phyloP scores from a whole-genome alignment of 2,113 vertebrate species.

The Capreolus pygargus region DNA sequence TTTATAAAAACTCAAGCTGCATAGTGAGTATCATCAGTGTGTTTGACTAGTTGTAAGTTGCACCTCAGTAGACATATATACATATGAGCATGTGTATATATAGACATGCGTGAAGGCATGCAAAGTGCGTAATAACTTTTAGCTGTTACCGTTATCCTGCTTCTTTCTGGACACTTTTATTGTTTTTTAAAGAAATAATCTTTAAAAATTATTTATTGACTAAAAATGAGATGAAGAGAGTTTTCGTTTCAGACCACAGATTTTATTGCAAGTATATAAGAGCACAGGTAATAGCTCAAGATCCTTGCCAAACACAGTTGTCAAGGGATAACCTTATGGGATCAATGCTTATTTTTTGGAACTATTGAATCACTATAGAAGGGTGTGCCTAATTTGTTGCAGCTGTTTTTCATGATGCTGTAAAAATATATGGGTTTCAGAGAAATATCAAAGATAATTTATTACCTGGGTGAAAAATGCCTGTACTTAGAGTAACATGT shows the following conservation, averaged over 20 bases:
- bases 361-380: not conserved
- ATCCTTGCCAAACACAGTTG: not conserved
- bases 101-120: not conserved
- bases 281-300: not conserved
- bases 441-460: not conserved
- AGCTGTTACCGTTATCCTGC: not conserved
- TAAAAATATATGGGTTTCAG: constrained; percentile 41
- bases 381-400: constrained; percentile 25
- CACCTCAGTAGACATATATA: not conserved
- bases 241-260: not conserved
- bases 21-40: not conserved
- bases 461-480: not conserved
- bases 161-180: not conserved
- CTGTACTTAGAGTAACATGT: not conserved
- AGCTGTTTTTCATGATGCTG: constrained; percentile 24
- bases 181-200: not conserved
- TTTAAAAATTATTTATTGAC: not conserved
- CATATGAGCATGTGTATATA: fast-evolving
- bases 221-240: not conserved
- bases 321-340: not conserved
- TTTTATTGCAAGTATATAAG: not conserved
- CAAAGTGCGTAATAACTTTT: not conserved
- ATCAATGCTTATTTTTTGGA: constrained; percentile 58
- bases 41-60: not conserved
- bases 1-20: not conserved